Evolutionary conservation across 2,888 invertebrate species (phyloP), one percentile per base, ranked within the genome.

Genomic region (Oscheius sp.): DNA sequence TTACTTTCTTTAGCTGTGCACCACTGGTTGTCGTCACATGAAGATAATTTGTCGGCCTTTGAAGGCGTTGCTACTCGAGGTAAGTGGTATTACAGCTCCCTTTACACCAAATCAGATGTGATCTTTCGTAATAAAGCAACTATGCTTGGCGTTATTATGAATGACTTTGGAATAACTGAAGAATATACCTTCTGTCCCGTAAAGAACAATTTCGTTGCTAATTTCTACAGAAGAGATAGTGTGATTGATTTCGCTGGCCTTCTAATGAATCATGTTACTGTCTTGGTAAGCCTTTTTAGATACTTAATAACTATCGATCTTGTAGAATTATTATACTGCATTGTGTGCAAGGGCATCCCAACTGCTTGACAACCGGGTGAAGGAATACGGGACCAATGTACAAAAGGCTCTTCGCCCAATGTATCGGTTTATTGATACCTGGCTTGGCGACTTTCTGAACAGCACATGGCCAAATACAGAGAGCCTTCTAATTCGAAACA

Each of bases 401-500:
- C 6, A 18, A 53, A 7, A 18, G 18, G 7, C 7, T 12, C 53
- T 53, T 53, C 16, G 7, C 12, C 53, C 53, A 18, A 18, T 53
- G 7, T 53, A 53, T 18, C n/a, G 12, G 7, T 53, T 53, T 18
- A 18, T 53, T 18, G 7, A 9, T 7, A 18, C 2, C 55, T 55
- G 55, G 55, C 21, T 13, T 25, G 55, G 27, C 2, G 23, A 21
- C 13, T 23, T 55, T 2, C 13, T 55, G 55, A 25, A 55, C 13
- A 55, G 55, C 27, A 55, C 55, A 23, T 55, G 55, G 55, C 55
- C 55, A 13, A 55, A 2, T 23, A 55, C 27, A 6, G 55, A 55
- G 27, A 25, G 27, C 21, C 23, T 55, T 55, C 27, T 55, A 25
- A 55, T 55, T 25, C 16, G 18, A 12, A 53, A 53, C 7, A 53